phyloP scores from a whole-genome alignment of 2,797 vertebrate species.

The Kryptopterus vitreolus region DNA sequence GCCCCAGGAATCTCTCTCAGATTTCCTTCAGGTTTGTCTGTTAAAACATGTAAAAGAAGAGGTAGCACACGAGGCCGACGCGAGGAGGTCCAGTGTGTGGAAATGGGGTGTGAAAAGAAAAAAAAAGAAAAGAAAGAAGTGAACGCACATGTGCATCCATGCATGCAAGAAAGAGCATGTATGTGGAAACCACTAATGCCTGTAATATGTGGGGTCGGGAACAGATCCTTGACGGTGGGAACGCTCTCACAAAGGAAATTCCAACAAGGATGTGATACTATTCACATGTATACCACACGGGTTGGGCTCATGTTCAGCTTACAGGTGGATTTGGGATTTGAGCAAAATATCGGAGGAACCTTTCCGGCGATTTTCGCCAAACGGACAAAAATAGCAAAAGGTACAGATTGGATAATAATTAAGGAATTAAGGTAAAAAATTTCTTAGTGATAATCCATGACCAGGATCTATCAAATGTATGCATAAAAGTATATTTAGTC shows the following conservation, averaged over 20 bases:
- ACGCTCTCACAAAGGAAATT: slow-evolving; percentile 69
- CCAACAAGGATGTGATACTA: slow-evolving; percentile 72
- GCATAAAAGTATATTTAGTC: neutral
- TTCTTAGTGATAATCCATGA: neutral
- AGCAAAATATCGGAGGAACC: neutral
- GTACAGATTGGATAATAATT: no score
- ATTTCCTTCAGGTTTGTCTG: slow-evolving; percentile 72
- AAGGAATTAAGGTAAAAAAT: no score
- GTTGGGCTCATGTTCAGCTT: slow-evolving; percentile 37
- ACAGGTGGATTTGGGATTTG: slow-evolving; percentile 10
- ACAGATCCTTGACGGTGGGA: slow-evolving; percentile 56
- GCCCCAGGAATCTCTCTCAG: slow-evolving; percentile 82
- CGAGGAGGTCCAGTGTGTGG: slow-evolving; percentile 19
- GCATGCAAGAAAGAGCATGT: slow-evolving; percentile 15
- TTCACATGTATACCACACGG: slow-evolving; percentile 70
- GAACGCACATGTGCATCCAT: slow-evolving; percentile 25
- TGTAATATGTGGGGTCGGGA: slow-evolving; percentile 53
- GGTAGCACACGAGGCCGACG: slow-evolving; percentile 19
- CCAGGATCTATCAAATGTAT: neutral
- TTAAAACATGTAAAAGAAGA: slow-evolving; percentile 59
- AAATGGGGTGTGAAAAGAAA: slow-evolving; percentile 10
- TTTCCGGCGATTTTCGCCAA: neutral
- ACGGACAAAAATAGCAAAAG: neutral
- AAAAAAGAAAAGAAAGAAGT: no score
- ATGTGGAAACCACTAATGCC: slow-evolving; percentile 44